These are phyloP conservation scores for cat (Felis catus) DNA, from an alignment of 2,113 vertebrate species.

Conservation along the genomic window F.catus_Fca126_mat1.0 CM031412.1:146709501-146710000, in stretches of 20 bases:
- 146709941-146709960: not conserved
- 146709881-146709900: not conserved
- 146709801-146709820: not conserved
- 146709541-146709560: not conserved
- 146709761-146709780: not conserved
- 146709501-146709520: not conserved
- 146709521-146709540: not conserved
- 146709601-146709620: not conserved
- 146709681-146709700: not conserved
- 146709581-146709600: not conserved
- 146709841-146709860: not conserved
- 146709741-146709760: not conserved
- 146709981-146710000: not conserved
- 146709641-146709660: not conserved
- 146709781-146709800: not conserved
- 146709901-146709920: not conserved
- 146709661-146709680: not conserved
- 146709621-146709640: not conserved
- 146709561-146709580: not conserved
- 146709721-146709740: not conserved
- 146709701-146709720: not conserved
- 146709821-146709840: not conserved
- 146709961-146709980: conserved; percentile 22
- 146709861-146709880: not conserved
- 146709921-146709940: not conserved